Evolutionary conservation across 2,888 invertebrate species (phyloP), one percentile per base, ranked within the genome.

Genomic region (Dryococelus australis): DNA sequence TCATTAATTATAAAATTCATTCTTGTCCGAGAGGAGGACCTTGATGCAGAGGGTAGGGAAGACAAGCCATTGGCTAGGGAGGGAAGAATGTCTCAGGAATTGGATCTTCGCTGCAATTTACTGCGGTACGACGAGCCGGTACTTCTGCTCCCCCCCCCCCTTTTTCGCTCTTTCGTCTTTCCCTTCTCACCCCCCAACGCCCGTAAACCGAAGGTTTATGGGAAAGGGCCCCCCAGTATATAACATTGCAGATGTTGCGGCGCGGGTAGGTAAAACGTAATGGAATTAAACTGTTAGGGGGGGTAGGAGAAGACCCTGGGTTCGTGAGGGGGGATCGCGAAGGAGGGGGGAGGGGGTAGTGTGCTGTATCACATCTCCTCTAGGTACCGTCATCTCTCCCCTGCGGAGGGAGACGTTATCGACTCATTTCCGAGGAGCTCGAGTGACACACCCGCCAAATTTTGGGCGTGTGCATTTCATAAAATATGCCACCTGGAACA

Each of bases 1-100:
- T 28, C 83, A 35, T 83, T 83, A 83, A 83, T 83, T 83, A 83
- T 35, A 35, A 83, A 83, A 83, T 83, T 83, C 83, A 83, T 83
- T 83, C 43, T 16, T 83, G 35, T 83, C 83, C 65, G 6, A 65
- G 47, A 13, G n/a, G 24, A n/a, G 65, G 51, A 8, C 4, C 35
- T 35, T 35, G 35, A 1, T 35, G 47, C 47, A 1, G 47, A 47
- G 8, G 47, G 35, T 4, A 47, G 47, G 47, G 47, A 47, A 47
- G 47, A 47, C 12, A 35, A 16, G 47, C 10, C 47, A 47, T 47
- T 5, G 47, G 47, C 47, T 10, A 65, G 65, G 65, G n/a, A n/a
- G 65, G 65, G 24, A 65, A 65, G 65, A 65, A 65, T n/a, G 65
- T 24, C 65, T 20, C 65, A 65, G 65, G 65, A 65, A 65, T 65